phyloP scores from a whole-genome alignment of 2,113 vertebrate species.

The Hoplias malabaricus region DNA sequence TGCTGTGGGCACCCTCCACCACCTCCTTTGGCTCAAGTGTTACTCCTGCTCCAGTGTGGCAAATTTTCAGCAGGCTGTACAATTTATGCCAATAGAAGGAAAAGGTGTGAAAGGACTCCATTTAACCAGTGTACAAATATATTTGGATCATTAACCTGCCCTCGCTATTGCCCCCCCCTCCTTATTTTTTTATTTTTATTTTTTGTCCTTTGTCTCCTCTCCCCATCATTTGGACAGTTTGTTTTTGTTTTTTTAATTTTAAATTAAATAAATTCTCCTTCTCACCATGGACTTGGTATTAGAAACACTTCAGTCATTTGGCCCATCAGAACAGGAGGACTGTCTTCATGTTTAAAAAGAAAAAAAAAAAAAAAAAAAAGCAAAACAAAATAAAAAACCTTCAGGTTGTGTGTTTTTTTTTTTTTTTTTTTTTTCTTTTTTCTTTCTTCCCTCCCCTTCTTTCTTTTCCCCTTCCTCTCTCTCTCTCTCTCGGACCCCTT shows the following conservation, averaged over 20 bases:
- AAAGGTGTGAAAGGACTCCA: constrained; percentile 43
- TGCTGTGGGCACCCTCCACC: constrained; percentile 50
- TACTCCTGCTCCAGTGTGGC: constrained; percentile 31
- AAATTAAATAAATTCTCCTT: constrained; percentile 21
- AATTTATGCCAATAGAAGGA: constrained; percentile 32
- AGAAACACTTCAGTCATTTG: neutral
- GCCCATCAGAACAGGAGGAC: constrained; percentile 1
- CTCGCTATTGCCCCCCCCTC: neutral
- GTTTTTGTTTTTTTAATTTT: constrained; percentile 31
- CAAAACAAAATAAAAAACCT: constrained; percentile 5
- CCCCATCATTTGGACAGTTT: constrained; percentile 12
- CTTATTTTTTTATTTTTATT: neutral
- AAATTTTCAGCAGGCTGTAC: constrained; percentile 41
- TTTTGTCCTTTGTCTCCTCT: neutral
- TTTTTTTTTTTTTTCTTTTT: neutral
- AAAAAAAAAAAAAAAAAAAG: too few relatives aligned
- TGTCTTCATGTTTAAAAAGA: constrained; percentile 16
- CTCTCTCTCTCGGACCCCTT: neutral
- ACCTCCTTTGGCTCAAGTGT: constrained; percentile 28
- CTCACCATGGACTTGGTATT: neutral
- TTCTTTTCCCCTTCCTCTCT: neutral
- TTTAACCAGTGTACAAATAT: constrained; percentile 48
- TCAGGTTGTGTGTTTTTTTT: neutral
- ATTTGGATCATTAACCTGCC: constrained; percentile 31
- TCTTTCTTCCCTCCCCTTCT: neutral